These are phyloP conservation scores for Recurvirostra avosetta DNA, from an alignment of 2,113 vertebrate genomes.

Conservation along the genomic window DNA sequence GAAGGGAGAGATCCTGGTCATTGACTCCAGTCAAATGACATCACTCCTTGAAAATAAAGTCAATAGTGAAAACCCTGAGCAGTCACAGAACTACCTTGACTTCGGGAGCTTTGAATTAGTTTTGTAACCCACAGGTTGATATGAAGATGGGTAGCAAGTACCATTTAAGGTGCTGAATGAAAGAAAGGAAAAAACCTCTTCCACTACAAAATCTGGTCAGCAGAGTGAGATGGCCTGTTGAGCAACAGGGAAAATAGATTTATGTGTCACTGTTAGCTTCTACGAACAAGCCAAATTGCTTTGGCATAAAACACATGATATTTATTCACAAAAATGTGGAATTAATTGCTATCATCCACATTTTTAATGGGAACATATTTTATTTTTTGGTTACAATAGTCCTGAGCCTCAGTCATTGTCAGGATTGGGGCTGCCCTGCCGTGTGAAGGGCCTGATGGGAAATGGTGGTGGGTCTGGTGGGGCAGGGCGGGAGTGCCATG, in stretches of 20 bases:
- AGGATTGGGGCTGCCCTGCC: background rate
- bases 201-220: background rate
- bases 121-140: background rate
- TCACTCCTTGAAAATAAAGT: background rate
- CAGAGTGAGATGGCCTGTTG: slow-evolving; percentile 7
- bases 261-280: slow-evolving; percentile 36
- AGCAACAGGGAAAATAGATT: slow-evolving; percentile 46
- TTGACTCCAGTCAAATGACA: background rate
- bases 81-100: background rate
- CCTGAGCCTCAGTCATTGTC: background rate
- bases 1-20: background rate
- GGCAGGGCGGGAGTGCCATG: background rate
- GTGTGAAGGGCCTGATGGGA: background rate
- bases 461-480: background rate
- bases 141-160: background rate
- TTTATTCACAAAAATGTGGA: slow-evolving; percentile 55
- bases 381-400: slow-evolving; percentile 32
- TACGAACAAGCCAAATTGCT: slow-evolving; percentile 21
- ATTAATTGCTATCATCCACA: slow-evolving; percentile 55
- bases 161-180: background rate
- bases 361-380: slow-evolving; percentile 25
- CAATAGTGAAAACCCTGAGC: background rate
- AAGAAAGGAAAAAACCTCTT: background rate
- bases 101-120: background rate
- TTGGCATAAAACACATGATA: slow-evolving; percentile 17